Evolutionary conservation across 2,888 invertebrate species (phyloP).

Genomic region (Sericinus montela): DNA sequence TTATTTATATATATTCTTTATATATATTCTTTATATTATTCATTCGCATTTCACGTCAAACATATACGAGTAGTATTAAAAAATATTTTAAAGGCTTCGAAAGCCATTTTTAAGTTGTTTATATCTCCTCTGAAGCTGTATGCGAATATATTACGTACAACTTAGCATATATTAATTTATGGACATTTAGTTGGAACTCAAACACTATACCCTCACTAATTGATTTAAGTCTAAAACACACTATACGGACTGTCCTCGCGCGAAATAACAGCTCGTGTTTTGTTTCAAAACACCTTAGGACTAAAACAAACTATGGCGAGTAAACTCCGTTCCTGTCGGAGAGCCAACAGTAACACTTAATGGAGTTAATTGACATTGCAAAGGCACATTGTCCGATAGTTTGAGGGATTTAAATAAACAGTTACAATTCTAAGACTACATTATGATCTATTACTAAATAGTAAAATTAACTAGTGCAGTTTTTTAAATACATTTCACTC

Average conservation of each 20-base stretch:
- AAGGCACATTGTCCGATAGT: slow-evolving; percentile 55
- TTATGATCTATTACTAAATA: no score
- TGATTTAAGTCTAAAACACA: slow-evolving; percentile 18
- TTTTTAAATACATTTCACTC: no score
- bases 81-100: no score
- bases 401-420: slow-evolving; percentile 58
- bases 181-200: not conserved
- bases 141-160: no score
- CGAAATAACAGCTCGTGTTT: slow-evolving; percentile 26
- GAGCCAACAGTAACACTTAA: slow-evolving; percentile 31
- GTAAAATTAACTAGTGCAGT: no score
- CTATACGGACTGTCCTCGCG: slow-evolving; percentile 11
- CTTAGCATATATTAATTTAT: no score
- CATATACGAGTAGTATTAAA: no score
- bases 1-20: no score
- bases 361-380: slow-evolving; percentile 58
- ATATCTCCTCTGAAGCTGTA: no score
- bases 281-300: slow-evolving; percentile 26
- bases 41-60: no score
- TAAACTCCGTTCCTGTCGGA: slow-evolving; percentile 35
- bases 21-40: no score
- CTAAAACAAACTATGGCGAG: slow-evolving; percentile 29
- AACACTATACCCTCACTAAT: not conserved
- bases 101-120: not conserved
- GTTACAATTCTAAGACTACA: slow-evolving; percentile 21